A percentile compares a stretch with the other conserved stretches of the same genome.
These are phyloP conservation scores for Polydrusus pterygomalis DNA, from an alignment of 2,888 invertebrate genomes.

Conservation along the genomic window DNA sequence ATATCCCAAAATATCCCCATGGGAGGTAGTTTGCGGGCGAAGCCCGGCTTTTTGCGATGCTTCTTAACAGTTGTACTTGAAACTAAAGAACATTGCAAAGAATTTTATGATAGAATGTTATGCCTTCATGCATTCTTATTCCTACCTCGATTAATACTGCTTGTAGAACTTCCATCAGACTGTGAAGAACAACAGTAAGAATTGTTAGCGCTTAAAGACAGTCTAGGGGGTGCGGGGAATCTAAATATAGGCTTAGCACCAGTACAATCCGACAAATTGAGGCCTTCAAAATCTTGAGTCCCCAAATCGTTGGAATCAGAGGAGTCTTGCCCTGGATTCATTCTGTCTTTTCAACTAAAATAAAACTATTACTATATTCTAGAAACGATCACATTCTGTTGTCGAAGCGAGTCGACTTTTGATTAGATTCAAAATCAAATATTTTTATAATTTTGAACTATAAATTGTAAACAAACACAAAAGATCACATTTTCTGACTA, in stretches of 20 bases:
- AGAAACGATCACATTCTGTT: neutral
- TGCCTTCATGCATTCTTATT: neutral
- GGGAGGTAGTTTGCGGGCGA: slow-evolving; percentile 73
- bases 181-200: slow-evolving; percentile 38
- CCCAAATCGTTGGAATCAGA: slow-evolving; percentile 39
- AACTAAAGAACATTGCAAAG: slow-evolving; percentile 16
- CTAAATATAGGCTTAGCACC: slow-evolving; percentile 59
- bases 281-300: slow-evolving; percentile 28
- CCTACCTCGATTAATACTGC: slow-evolving; percentile 25
- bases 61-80: slow-evolving; percentile 52
- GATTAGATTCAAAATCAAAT: neutral
- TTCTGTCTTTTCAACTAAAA: slow-evolving; percentile 16
- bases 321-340: slow-evolving; percentile 33
- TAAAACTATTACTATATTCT: slow-evolving; percentile 5
- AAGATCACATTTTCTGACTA: slow-evolving; percentile 13
- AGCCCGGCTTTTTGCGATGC: slow-evolving; percentile 54
- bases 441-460: neutral
- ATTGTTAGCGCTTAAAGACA: slow-evolving; percentile 40
- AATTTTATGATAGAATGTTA: neutral
- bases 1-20: slow-evolving; percentile 93
- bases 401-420: neutral
- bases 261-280: slow-evolving; percentile 58
- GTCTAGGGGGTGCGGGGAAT: slow-evolving; percentile 60
- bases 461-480: slow-evolving; percentile 11
- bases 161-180: slow-evolving; percentile 47